Evolutionary conservation across 2,113 vertebrate species (phyloP), one percentile per base, ranked within the genome.

Genomic region (Opisthocomus hoazin): DNA sequence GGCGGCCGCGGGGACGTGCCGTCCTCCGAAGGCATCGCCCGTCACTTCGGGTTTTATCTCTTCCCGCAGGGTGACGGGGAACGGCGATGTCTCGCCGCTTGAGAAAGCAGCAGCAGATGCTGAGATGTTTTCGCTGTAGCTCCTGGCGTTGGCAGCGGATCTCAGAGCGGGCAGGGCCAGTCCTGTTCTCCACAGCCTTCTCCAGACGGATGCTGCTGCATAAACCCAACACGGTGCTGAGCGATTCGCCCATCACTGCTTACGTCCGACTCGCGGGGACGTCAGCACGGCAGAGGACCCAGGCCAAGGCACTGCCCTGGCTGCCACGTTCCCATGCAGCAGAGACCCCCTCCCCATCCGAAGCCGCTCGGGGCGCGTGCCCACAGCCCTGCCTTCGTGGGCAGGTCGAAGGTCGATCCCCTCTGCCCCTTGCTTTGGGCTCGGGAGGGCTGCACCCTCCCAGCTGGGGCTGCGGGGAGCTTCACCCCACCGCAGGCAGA

Each of bases 51-150:
- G 63, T 45, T 90, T 66, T 61, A 13, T 20, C 58, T 76, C 27
- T 45, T 61, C 63, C 78, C 43, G 1, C 2, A 18, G 32, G 8
- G 46, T 56, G 68, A 29, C 15, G 21, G 46, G 50, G 66, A 77
- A 37, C 0, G 1, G 36, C 0, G 9, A 3, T 14, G 22, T 10
- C 74, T 69, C 1, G 0, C 63, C 17, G 34, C 4, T 3, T 15
- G 19, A 48, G 76, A 34, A 43, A 39, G 68, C 3, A 65, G 48
- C 58, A 48, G 74, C 46, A 66, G 73, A 34, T 48, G 57, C 39
- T 23, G 56, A 63, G 77, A 37, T 23, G 46, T 29, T 84, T 63
- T 23, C 19, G 39, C 37, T 46, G 57, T 24, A 71, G 65, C 43
- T 70, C 34, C 53, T 48, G 32, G 34, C 39, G 60, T 77, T 77